A percentile compares a stretch with the other conserved stretches of the same genome.
Evolutionary conservation across 2,888 invertebrate species (phyloP).

Genomic region (Sialis lutaria): DNA sequence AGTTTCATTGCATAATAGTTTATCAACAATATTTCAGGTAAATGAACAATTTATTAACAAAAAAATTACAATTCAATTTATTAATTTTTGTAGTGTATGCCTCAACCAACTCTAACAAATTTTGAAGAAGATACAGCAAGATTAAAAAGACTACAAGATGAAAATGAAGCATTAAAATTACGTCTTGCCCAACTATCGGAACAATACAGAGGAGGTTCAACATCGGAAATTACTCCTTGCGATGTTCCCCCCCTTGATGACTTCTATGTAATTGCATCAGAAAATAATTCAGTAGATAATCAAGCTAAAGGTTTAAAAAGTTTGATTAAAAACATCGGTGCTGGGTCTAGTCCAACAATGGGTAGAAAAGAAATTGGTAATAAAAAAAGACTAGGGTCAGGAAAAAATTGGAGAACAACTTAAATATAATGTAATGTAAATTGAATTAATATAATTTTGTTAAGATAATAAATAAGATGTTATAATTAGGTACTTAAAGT

Average conservation of each 20-base stretch:
- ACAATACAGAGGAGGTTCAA: slow-evolving; percentile 16
- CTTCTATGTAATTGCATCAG: slow-evolving; percentile 78
- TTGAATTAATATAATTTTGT: too few relatives aligned
- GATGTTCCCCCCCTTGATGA: slow-evolving; percentile 68
- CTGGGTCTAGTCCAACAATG: slow-evolving; percentile 61
- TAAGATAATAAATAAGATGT: too few relatives aligned
- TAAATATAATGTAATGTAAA: too few relatives aligned
- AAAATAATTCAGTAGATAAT: slow-evolving; percentile 36
- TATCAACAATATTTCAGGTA: slow-evolving; percentile 72
- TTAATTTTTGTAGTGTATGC: slow-evolving; percentile 49
- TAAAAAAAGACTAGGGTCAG: slow-evolving; percentile 25
- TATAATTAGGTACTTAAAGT: too few relatives aligned
- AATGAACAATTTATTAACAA: slow-evolving; percentile 5
- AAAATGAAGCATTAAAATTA: slow-evolving; percentile 52
- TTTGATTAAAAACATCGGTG: slow-evolving; percentile 66
- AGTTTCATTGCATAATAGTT: slow-evolving; percentile 79
- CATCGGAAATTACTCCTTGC: slow-evolving; percentile 42
- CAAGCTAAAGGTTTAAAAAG: slow-evolving; percentile 64
- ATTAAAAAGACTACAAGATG: slow-evolving; percentile 68
- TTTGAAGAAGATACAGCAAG: slow-evolving; percentile 73
- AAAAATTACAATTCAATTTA: neutral
- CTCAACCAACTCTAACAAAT: slow-evolving; percentile 67
- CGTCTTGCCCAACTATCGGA: slow-evolving; percentile 34
- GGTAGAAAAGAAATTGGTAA: slow-evolving; percentile 44
- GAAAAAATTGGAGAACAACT: too few relatives aligned